Evolutionary conservation across 2,797 vertebrate species (phyloP).

Genomic region (Natrix natrix): DNA sequence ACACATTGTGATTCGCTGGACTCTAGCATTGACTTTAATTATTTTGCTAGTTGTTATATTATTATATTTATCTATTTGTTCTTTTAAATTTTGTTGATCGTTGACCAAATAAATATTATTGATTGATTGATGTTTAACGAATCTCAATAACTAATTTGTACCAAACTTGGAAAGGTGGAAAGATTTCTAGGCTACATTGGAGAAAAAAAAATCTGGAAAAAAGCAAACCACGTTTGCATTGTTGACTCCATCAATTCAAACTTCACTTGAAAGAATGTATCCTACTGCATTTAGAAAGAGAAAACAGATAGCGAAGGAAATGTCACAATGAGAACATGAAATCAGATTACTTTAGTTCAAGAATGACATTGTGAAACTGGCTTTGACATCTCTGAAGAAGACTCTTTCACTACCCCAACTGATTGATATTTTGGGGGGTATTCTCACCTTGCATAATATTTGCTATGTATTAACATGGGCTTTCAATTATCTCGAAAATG

Average conservation of each 20-base stretch:
- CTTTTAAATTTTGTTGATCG: not conserved
- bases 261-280: not conserved
- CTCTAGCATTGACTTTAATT: not conserved
- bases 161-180: not conserved
- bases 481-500: not conserved
- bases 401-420: not conserved
- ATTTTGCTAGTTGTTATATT: not conserved
- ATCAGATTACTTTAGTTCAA: conserved; percentile 6
- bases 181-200: not conserved
- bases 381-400: not conserved
- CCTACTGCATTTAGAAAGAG: not conserved
- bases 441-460: not conserved
- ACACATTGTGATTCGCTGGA: not conserved
- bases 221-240: not conserved
- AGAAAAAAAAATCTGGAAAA: not conserved
- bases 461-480: not conserved
- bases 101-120: not conserved
- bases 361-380: not conserved
- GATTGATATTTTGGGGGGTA: not conserved
- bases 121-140: not conserved
- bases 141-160: not conserved
- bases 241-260: not conserved
- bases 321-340: not conserved
- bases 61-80: not conserved
- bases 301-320: not conserved